Evolutionary conservation across 2,888 invertebrate genomes (phyloP).

Genomic region (Empis stercorea): DNA sequence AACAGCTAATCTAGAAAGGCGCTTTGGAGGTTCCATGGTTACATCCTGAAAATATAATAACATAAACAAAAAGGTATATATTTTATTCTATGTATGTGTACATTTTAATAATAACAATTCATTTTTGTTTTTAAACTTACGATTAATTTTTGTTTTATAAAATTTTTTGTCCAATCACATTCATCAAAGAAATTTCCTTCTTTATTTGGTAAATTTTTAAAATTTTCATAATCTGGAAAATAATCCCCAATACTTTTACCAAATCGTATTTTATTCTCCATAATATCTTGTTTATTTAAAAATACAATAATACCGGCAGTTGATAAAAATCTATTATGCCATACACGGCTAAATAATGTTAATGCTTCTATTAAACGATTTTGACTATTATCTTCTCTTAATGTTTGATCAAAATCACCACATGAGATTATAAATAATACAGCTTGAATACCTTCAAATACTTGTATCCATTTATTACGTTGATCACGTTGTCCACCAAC

Average conservation of each 20-base stretch:
- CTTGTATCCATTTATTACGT: conserved; percentile 74
- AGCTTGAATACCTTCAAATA: conserved; percentile 70
- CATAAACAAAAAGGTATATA: neutral
- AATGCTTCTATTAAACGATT: conserved; percentile 63
- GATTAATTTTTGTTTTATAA: conserved; percentile 52
- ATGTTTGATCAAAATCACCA: conserved; percentile 65
- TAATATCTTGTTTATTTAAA: conserved; percentile 68
- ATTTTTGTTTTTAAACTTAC: conserved; percentile 34
- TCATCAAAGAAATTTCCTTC: conserved; percentile 43
- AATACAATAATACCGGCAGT: conserved; percentile 68
- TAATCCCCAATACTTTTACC: conserved; percentile 50
- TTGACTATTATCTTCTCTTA: conserved; percentile 54
- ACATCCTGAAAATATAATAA: conserved; percentile 37
- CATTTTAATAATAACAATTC: neutral
- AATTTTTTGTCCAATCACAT: conserved; percentile 51
- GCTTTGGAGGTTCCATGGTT: conserved; percentile 40
- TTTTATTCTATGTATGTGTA: neutral
- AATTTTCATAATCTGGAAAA: conserved; percentile 53
- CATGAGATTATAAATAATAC: conserved; percentile 69
- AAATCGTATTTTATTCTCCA: conserved; percentile 55
- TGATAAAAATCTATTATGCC: conserved; percentile 56
- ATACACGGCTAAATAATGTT: conserved; percentile 59
- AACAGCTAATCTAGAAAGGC: conserved; percentile 28
- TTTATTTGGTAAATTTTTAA: conserved; percentile 32
- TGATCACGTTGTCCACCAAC: conserved; percentile 75